Conservation (phyloP, 1,140 invertebrate species). For the Homarus americanus region DNA sequence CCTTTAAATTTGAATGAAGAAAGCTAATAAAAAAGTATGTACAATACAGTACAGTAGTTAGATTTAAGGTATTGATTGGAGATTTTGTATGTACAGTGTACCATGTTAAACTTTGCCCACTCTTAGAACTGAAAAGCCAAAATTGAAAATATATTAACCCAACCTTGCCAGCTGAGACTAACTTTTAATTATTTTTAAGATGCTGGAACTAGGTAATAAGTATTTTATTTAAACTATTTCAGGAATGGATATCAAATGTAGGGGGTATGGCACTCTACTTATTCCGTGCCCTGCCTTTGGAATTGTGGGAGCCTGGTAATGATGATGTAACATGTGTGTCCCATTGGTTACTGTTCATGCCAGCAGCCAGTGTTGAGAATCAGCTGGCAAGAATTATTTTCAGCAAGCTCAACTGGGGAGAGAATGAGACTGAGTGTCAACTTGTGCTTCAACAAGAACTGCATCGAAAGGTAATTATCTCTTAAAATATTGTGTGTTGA, state of each 20-base stretch:
- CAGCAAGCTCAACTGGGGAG: slow-evolving; percentile 86
- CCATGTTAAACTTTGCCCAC: no score
- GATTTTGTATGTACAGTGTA: no score
- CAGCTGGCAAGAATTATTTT: slow-evolving; percentile 86
- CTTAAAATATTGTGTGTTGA: neutral
- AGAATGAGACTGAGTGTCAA: slow-evolving; percentile 79
- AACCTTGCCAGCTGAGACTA: no score
- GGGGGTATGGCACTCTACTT: slow-evolving; percentile 82
- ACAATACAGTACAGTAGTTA: no score
- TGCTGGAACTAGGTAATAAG: no score
- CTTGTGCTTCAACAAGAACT: slow-evolving; percentile 83
- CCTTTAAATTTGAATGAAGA: no score
- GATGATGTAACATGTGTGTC: slow-evolving; percentile 85
- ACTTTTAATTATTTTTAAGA: no score
- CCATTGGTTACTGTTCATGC: slow-evolving; percentile 84
- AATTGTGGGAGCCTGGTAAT: slow-evolving; percentile 84
- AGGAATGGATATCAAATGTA: slow-evolving; percentile 72
- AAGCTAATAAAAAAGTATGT: no score
- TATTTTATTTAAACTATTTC: slow-evolving; percentile 15
- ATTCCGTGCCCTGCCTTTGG: slow-evolving; percentile 86
- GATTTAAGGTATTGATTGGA: no score
- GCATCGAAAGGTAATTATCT: slow-evolving; percentile 79
- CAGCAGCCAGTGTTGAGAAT: slow-evolving; percentile 82
- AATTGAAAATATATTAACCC: no score
- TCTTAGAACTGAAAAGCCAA: no score